Percentiles rank a stretch among this genome's conserved stretches.
Evolutionary conservation across 2,113 vertebrate species (phyloP).

Genomic region (Anser cygnoides): DNA sequence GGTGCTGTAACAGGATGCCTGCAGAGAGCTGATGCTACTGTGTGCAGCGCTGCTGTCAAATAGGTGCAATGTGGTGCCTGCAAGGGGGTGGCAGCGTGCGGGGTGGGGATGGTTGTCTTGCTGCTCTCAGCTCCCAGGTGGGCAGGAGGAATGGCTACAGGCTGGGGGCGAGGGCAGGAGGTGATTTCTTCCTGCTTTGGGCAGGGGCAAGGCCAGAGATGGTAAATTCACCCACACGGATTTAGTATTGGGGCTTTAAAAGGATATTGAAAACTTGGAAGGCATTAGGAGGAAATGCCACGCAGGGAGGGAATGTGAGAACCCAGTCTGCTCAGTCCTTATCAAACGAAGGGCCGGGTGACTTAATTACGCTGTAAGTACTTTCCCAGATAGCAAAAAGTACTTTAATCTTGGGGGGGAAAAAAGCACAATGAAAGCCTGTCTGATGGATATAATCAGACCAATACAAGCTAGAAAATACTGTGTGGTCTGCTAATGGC

Average conservation of each 20-base stretch:
- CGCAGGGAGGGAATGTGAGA: background rate
- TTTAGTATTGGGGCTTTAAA: background rate
- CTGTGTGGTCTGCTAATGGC: background rate
- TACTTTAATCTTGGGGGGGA: background rate
- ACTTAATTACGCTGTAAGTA: slow-evolving; percentile 54
- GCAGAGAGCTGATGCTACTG: background rate
- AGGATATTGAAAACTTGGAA: background rate
- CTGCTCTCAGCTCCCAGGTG: background rate
- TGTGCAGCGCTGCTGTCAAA: background rate
- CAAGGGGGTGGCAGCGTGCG: background rate
- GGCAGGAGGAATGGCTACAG: background rate
- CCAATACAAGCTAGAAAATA: background rate
- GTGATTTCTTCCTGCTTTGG: background rate
- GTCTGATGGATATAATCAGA: slow-evolving; percentile 23
- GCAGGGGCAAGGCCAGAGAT: background rate
- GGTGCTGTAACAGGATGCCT: background rate
- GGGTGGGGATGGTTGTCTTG: background rate
- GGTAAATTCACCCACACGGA: background rate
- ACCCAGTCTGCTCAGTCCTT: background rate
- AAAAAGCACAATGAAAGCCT: background rate
- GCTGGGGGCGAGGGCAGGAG: background rate
- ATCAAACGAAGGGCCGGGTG: slow-evolving; percentile 21
- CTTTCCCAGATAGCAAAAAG: slow-evolving; percentile 26
- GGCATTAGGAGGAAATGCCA: background rate
- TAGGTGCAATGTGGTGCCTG: background rate